These are phyloP conservation scores for Bothrops jararaca DNA, from an alignment of 2,113 vertebrate species.

Conservation along the genomic window DNA sequence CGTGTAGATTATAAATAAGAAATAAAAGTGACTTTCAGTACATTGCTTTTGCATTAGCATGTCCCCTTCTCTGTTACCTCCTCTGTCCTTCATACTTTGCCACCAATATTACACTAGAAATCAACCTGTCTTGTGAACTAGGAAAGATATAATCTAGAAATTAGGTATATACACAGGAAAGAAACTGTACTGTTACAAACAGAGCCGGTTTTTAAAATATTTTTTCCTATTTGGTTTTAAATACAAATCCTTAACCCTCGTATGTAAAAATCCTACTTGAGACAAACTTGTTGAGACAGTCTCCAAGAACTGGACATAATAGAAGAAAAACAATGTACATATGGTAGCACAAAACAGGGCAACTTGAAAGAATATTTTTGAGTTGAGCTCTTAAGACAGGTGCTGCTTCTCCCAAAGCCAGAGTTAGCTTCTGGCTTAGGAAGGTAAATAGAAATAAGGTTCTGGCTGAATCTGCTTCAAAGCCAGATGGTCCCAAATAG, in stretches of 20 bases:
- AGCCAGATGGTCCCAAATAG: not conserved
- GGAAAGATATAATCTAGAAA: constrained; percentile 55
- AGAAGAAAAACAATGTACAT: not conserved
- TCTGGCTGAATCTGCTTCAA: not conserved
- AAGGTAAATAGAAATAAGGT: not conserved
- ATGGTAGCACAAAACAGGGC: not conserved
- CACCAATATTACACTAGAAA: constrained; percentile 62
- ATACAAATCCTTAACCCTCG: constrained; percentile 79
- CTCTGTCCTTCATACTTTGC: constrained; percentile 65
- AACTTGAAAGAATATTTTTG: not conserved
- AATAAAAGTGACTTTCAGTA: constrained; percentile 82
- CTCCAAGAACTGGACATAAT: not conserved
- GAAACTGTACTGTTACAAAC: constrained; percentile 73
- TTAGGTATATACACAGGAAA: constrained; percentile 31
- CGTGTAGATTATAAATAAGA: constrained; percentile 89
- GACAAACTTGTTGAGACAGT: not conserved
- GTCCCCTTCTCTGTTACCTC: constrained; percentile 63
- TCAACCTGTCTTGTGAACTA: constrained; percentile 50
- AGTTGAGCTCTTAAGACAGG: not conserved
- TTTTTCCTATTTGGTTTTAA: constrained; percentile 73
- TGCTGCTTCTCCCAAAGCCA: not conserved
- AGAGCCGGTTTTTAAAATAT: constrained; percentile 72
- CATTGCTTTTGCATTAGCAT: constrained; percentile 85
- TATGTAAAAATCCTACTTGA: constrained; percentile 73
- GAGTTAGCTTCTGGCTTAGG: not conserved